phyloP scores from a whole-genome alignment of 2,113 vertebrate species.

The Mugil cephalus region DNA sequence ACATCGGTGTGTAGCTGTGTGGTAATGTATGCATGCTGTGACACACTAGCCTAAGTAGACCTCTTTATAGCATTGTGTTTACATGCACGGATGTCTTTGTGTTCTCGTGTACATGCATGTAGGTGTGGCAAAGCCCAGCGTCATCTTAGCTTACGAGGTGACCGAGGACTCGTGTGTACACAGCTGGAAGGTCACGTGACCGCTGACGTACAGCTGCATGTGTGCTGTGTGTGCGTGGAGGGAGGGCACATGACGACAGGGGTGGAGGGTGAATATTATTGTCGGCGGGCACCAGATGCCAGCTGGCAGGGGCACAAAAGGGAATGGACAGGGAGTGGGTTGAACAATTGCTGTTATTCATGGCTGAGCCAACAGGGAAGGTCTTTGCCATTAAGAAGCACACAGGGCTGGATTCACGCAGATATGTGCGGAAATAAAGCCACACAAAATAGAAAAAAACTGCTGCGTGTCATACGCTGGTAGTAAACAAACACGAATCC shows the following conservation, averaged over 20 bases:
- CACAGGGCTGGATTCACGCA: slow-evolving; percentile 87
- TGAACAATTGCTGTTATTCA: slow-evolving; percentile 98
- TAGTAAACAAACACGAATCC: slow-evolving; percentile 28
- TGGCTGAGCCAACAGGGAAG: slow-evolving; percentile 86
- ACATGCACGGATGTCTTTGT: background rate
- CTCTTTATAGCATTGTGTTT: background rate
- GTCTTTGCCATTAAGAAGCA: slow-evolving; percentile 85
- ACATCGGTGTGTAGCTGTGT: background rate
- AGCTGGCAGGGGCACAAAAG: slow-evolving; percentile 93
- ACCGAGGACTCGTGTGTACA: slow-evolving; percentile 91
- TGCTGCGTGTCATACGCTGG: slow-evolving; percentile 68
- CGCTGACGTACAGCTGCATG: slow-evolving; percentile 81
- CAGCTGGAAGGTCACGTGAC: slow-evolving; percentile 97
- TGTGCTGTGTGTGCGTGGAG: background rate
- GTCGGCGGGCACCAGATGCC: slow-evolving; percentile 83
- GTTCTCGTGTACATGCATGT: background rate
- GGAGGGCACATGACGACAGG: slow-evolving; percentile 32
- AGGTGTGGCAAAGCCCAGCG: slow-evolving; percentile 87
- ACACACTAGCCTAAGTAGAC: background rate
- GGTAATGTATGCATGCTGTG: background rate
- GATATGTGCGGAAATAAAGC: slow-evolving; percentile 83
- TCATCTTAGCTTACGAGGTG: slow-evolving; percentile 87
- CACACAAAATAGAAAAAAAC: slow-evolving; percentile 79
- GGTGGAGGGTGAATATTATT: slow-evolving; percentile 65
- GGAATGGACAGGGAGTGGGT: slow-evolving; percentile 81